Base-by-base conservation (phyloP, 1,140 invertebrate species). In the Cherax quadricarinatus region DNA sequence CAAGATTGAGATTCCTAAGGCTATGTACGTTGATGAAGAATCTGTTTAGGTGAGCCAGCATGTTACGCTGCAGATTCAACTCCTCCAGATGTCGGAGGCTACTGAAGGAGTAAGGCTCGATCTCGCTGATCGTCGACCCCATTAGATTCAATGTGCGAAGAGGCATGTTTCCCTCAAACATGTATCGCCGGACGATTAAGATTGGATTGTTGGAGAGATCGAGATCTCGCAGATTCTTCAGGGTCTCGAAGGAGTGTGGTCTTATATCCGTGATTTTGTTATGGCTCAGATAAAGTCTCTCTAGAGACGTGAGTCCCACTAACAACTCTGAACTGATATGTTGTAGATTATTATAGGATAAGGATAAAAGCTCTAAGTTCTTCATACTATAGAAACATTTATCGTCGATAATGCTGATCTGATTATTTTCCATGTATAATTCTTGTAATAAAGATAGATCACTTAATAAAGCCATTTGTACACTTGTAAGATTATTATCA, bases 21-120 rank as follows among this genome's bases (percentile, higher is more conserved):
- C 86, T 91, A 4, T 89, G 91, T 0, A 96, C 96, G 88, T 97
- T 96, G 90, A 98, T 95, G 48, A 96, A 97, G 4, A 97, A 96
- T 78, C 98, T 96, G 93, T 97, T 96, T 16, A 98, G 95, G 91
- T 96, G 96, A 24, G 96, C 95, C 49, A 99, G 95, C 48, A 96
- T 96, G 95, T 99, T 99, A 53, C 96, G 95, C 75, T 96, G 96
- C 41, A 98, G 94, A 94, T 97, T 97, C 0, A 98, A 94, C 86
- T 97, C 97, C 81, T 96, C 96, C 0, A 98, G 94, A 88, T 96
- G 96, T 80, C 96, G 96, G 41, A 98, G 94, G 0, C 96, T 96
- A 10, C 95, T 94, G 93, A 97, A 97, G 0, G 96, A 96, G 24
- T 96, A 96, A 49, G 95, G 94, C 92, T 97, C 97, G 66, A 97